These are phyloP conservation scores for Acanthosoma haemorrhoidale DNA, from an alignment of 2,888 invertebrate species.

Conservation along the genomic window DNA sequence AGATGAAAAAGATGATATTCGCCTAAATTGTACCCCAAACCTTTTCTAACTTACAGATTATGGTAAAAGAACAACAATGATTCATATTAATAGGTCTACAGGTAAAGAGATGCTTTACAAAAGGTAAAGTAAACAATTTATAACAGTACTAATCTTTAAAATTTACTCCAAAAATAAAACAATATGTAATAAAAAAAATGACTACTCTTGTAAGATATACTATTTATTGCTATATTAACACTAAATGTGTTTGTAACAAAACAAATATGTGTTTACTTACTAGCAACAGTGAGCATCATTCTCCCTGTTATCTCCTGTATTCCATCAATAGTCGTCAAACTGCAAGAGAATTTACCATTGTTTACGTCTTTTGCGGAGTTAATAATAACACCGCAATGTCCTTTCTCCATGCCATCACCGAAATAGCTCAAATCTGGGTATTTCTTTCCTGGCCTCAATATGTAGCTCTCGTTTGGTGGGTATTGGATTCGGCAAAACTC, in stretches of 20 bases:
- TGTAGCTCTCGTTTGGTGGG: constrained; percentile 46
- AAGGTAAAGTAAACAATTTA: no score
- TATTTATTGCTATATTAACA: no score
- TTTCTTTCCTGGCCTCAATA: constrained; percentile 41
- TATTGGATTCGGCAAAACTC: constrained; percentile 57
- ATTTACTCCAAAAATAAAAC: neutral
- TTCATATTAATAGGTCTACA: no score
- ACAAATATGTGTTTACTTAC: constrained; percentile 52
- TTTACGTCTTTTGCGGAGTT: constrained; percentile 57
- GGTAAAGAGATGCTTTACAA: no score
- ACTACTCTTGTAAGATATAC: neutral
- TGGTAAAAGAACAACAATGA: no score
- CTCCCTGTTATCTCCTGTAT: constrained; percentile 55
- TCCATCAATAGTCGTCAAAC: constrained; percentile 56
- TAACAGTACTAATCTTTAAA: no score
- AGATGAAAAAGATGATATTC: no score
- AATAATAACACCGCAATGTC: constrained; percentile 69
- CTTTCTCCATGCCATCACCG: constrained; percentile 53
- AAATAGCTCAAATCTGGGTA: constrained; percentile 46
- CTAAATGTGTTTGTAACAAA: neutral
- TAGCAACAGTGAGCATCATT: constrained; percentile 63
- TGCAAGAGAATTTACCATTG: constrained; percentile 66
- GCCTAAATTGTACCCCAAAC: no score
- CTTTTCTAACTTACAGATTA: no score
- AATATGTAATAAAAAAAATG: neutral